Base-by-base conservation (phyloP, 1,140 invertebrate genomes). In the Penaeus vannamei region DNA sequence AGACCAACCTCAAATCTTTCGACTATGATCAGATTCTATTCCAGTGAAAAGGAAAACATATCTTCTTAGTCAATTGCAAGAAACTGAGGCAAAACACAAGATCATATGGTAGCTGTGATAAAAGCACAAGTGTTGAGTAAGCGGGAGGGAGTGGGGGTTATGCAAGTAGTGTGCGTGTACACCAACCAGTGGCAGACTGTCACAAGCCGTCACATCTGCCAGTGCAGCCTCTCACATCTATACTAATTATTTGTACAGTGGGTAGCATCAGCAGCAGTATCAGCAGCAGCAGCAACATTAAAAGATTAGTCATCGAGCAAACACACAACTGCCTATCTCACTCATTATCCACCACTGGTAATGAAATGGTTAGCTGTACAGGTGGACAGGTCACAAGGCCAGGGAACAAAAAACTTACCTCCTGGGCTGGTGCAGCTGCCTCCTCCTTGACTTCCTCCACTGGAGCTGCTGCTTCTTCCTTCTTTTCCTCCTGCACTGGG, bases 131-230 rank as follows among this genome's bases (percentile, higher is more conserved):
- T 19, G 59, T 64, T 62, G 29, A 46, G 19, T 36, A 89, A 84
- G 61, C 87, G 61, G 72, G 72, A 36, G 42, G 42, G 26, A 76
- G 26, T 26, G 42, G n/a, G 72, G 72, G 76, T 79, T 66, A 19
- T 84, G 83, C 46, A 62, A 84, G 77, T 61, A 84, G 60, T 89
- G 87, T 85, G 87, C 83, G 87, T 89, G 83, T 80, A 89, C 87
- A 89, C 87, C 87, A 89, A 89, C 87, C 87, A 89, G 87, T 81
- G 61, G 82, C 87, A 84, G 87, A 89, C 82, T 23, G 36, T 83
- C 69, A 89, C 72, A 32, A 84, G 87, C 60, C 29, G 66, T 84
- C 76, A 84, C 32, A 26, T 87, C 76, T 66, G 32, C 69, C 59
- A 87, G 79, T 87, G 86, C 86, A 87, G 22, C 69, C 80, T 81